These are phyloP conservation scores for Flabesymbios commensalis DNA, from an alignment of 2,888 invertebrate genomes.

Conservation along the genomic window DNA sequence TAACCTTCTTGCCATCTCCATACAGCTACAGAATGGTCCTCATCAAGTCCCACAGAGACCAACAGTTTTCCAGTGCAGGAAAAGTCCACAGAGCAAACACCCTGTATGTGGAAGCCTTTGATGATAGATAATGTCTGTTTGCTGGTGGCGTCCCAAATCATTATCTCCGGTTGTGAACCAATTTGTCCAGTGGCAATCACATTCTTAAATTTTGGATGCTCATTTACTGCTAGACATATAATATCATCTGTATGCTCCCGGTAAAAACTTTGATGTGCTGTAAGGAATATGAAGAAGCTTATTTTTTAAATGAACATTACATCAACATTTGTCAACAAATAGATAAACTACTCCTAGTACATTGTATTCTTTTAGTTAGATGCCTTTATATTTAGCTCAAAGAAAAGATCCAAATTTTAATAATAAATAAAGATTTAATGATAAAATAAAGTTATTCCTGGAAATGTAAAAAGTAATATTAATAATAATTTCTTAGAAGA, in stretches of 20 bases:
- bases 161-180: constrained; percentile 54
- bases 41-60: constrained; percentile 57
- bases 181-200: constrained; percentile 61
- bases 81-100: constrained; percentile 60
- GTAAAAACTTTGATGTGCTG: constrained; percentile 60
- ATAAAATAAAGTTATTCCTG: no score
- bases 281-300: no score
- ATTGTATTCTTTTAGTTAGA: no score
- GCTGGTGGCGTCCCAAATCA: constrained; percentile 57
- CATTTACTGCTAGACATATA: constrained; percentile 58
- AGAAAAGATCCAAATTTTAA: no score
- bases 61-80: constrained; percentile 60
- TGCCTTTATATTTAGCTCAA: no score
- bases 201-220: constrained; percentile 58
- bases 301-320: no score
- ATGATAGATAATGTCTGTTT: constrained; percentile 56
- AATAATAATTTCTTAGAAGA: no score
- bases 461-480: no score
- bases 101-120: constrained; percentile 40
- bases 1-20: constrained; percentile 62
- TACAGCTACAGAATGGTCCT: constrained; percentile 53
- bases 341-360: no score
- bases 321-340: no score
- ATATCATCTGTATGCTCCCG: constrained; percentile 61
- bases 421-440: no score